Evolutionary conservation across 2,888 invertebrate genomes (phyloP).

Genomic region (Hydrotaea diabolus): DNA sequence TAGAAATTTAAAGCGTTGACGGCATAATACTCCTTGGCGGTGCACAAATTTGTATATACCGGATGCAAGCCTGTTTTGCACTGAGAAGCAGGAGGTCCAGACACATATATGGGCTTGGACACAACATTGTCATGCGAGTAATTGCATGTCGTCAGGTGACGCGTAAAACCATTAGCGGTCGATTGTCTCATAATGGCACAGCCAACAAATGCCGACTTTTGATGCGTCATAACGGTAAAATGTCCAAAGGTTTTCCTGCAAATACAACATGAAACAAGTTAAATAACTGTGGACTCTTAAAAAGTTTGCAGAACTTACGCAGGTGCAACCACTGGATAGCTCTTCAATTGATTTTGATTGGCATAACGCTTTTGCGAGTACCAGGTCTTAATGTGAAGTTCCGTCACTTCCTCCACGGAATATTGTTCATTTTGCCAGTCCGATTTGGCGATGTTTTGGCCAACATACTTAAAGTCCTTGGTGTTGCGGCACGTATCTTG

Average conservation of each 20-base stretch:
- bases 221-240: constrained; percentile 70
- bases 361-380: neutral
- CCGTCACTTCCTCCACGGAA: neutral
- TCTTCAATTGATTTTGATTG: neutral
- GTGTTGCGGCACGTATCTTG: constrained; percentile 75
- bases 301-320: neutral
- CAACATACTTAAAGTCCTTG: constrained; percentile 69
- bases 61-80: constrained; percentile 70
- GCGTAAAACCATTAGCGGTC: neutral
- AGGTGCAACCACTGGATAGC: neutral
- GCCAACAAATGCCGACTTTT: constrained; percentile 72
- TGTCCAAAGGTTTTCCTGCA: constrained; percentile 1
- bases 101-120: constrained; percentile 69
- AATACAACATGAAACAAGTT: too few relatives aligned
- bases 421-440: constrained; percentile 49
- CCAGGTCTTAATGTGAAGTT: neutral
- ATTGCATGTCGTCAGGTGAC: constrained; percentile 46
- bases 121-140: constrained; percentile 69
- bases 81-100: constrained; percentile 68
- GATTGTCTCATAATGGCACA: constrained; percentile 72
- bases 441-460: constrained; percentile 73
- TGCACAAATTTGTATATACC: constrained; percentile 70
- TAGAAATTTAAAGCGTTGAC: too few relatives aligned
- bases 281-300: too few relatives aligned
- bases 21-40: constrained; percentile 69